Evolutionary conservation across 2,888 invertebrate genomes (phyloP).

Genomic region (Muschampia plurimacula): DNA sequence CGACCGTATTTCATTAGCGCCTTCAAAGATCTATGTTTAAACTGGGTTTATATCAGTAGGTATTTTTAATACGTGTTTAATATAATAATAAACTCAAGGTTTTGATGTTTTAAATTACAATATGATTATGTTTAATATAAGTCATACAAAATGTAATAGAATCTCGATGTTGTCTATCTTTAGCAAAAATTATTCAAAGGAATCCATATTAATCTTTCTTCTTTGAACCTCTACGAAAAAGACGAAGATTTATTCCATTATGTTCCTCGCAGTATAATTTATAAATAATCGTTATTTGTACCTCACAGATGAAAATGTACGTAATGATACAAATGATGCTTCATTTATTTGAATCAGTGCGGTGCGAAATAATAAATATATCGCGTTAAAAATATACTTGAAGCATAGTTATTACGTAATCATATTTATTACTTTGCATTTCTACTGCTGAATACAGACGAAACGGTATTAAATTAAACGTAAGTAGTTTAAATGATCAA

Average conservation of each 20-base stretch:
- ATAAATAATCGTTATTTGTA: slow-evolving; percentile 26
- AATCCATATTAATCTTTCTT: slow-evolving; percentile 9
- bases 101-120: neutral
- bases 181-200: slow-evolving; percentile 5
- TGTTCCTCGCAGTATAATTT: slow-evolving; percentile 9
- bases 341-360: slow-evolving; percentile 21
- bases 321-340: slow-evolving; percentile 10
- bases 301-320: slow-evolving; percentile 16
- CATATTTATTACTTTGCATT: no score
- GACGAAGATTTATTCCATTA: slow-evolving; percentile 15
- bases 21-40: no score
- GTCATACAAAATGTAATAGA: neutral
- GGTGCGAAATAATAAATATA: neutral
- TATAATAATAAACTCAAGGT: neutral
- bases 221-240: slow-evolving; percentile 9
- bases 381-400: neutral
- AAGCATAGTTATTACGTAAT: neutral
- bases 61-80: neutral
- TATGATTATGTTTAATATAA: neutral
- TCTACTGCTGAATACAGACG: no score
- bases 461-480: no score
- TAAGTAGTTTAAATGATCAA: no score
- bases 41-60: no score
- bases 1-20: no score
- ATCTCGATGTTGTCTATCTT: slow-evolving; percentile 1